Base-by-base conservation (phyloP, 2,888 invertebrate species). In the Lithophane leautieri region DNA sequence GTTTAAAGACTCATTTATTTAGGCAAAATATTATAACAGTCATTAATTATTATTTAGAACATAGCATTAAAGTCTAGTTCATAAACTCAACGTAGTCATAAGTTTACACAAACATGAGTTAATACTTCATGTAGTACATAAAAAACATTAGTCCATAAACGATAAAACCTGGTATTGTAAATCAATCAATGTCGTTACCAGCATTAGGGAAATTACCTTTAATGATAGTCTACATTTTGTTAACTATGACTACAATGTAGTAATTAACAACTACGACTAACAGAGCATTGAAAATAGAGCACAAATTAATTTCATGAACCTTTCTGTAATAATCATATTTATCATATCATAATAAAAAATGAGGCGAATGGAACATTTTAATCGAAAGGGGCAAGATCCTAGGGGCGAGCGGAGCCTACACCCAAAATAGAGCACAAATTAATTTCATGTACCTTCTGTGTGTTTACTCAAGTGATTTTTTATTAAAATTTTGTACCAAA, bases 271-370 rank as follows among this genome's bases (percentile, higher is more conserved):
- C 63, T 50, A 61, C 63, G 42, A 50, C 65, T 61, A 80, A 75
- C 76, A 80, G 76, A 79, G 69, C 87, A 77, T 85, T 47, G 70
- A 86, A 84, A 76, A 72, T 56, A 40, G 76, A 14, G n/a, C 70
- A 67, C 42, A 73, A 65, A 74, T 65, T 62, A 72, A 82, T 74
- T 74, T 63, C 54, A 65, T 69, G 54, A 58, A 47, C 47, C 54
- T 77, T 69, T 73, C 56, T n/a, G n/a, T n/a, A n/a, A n/a, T n/a
- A n/a, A n/a, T n/a, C n/a, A n/a, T n/a, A n/a, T n/a, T n/a, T n/a
- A n/a, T n/a, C n/a, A n/a, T n/a, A n/a, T n/a, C n/a, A n/a, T n/a
- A n/a, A n/a, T n/a, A n/a, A n/a, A n/a, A n/a, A n/a, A n/a, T n/a
- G n/a, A n/a, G n/a, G n/a, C n/a, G n/a, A n/a, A n/a, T n/a, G n/a